Conservation (phyloP, 2,113 vertebrate species). For the Heteronetta atricapilla region DNA sequence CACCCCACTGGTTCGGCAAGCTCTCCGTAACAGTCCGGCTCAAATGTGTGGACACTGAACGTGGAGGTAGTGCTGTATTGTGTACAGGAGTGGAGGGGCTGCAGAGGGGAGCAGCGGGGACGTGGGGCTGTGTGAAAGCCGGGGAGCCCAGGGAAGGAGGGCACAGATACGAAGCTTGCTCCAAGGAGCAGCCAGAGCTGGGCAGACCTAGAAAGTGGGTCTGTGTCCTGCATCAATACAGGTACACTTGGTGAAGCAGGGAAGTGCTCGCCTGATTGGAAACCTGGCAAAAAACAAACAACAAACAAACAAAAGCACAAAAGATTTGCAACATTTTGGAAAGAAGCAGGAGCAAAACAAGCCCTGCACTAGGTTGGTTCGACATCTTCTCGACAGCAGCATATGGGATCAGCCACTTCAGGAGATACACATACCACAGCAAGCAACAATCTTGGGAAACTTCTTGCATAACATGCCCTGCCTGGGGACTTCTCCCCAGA, state of each 20-base stretch:
- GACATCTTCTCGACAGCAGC: not conserved
- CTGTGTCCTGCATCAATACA: not conserved
- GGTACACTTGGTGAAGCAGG: too few species aligned
- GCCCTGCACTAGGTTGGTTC: not conserved
- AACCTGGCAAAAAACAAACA: not conserved
- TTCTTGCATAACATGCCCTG: rapidly evolving
- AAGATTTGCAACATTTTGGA: not conserved
- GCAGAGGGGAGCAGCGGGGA: not conserved
- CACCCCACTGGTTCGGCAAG: not conserved
- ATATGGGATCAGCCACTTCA: rapidly evolving
- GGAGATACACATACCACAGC: rapidly evolving
- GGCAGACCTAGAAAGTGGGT: not conserved
- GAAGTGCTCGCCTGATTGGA: not conserved
- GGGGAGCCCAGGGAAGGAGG: not conserved
- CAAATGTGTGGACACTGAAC: not conserved
- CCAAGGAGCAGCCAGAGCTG: not conserved
- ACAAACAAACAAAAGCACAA: too few species aligned
- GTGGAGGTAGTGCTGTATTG: too few species aligned
- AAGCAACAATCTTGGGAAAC: not conserved
- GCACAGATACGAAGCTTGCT: not conserved
- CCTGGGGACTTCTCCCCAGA: not conserved
- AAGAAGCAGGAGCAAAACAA: not conserved
- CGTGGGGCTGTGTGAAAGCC: not conserved
- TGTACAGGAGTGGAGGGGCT: not conserved
- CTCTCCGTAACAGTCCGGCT: rapidly evolving